A percentile compares a stretch with the other conserved stretches of the same genome.
Conservation (phyloP, 2,113 vertebrate species). For the Petrocephalus microphthalmus region DNA sequence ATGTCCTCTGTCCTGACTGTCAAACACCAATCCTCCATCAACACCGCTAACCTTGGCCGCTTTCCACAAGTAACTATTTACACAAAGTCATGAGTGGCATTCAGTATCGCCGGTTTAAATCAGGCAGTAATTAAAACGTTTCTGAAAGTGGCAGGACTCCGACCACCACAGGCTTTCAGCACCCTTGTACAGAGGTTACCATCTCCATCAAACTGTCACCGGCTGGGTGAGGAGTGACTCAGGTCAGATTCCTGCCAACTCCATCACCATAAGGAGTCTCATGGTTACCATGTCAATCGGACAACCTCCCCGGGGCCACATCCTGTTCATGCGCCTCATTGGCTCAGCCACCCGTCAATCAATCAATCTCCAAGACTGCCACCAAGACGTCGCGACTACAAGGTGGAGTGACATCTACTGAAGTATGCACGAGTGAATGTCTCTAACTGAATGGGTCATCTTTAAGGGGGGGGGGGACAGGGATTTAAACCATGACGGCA, state of each 20-base stretch:
- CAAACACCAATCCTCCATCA: neutral
- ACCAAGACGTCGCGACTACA: neutral
- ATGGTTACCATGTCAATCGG: neutral
- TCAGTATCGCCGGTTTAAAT: neutral
- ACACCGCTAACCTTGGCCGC: neutral
- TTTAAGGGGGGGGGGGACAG: neutral
- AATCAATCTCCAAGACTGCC: neutral
- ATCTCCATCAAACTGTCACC: constrained; percentile 1
- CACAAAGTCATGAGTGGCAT: neutral
- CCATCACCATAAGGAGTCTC: neutral
- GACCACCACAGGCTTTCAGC: constrained; percentile 9
- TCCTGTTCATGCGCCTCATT: neutral
- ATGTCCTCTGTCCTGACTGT: neutral
- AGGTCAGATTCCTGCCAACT: neutral
- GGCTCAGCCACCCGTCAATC: neutral
- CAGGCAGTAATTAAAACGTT: constrained; percentile 20
- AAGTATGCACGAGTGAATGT: neutral
- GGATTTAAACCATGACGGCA: constrained; percentile 12
- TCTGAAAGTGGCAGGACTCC: neutral
- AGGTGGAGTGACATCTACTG: neutral
- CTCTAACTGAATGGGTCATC: neutral
- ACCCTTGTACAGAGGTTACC: neutral
- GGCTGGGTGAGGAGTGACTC: neutral
- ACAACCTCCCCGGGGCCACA: neutral
- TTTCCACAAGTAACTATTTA: neutral